Conservation (phyloP, 2,797 vertebrate species). For the Apodemus agrarius region DNA sequence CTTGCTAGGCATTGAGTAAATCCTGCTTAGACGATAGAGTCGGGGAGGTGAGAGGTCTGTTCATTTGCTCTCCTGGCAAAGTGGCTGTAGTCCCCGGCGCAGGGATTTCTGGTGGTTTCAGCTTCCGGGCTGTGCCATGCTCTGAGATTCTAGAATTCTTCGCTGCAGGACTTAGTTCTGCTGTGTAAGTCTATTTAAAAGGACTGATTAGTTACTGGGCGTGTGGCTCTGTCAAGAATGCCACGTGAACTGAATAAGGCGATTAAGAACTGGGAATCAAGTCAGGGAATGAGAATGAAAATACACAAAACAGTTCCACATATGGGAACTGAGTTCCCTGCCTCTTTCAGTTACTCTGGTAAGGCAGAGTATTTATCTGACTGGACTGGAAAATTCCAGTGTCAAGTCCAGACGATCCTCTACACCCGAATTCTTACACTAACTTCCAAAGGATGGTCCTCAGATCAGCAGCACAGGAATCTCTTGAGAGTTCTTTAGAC, state of each 20-base stretch:
- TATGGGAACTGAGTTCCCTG: background rate
- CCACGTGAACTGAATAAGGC: background rate
- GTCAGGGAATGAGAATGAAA: background rate
- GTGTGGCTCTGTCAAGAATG: background rate
- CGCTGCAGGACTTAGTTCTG: background rate
- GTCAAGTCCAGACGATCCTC: background rate
- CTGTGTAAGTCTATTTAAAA: background rate
- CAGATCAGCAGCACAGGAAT: rapidly evolving
- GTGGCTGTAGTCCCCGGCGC: rapidly evolving
- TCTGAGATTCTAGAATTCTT: background rate
- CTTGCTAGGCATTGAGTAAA: background rate
- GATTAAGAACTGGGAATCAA: background rate
- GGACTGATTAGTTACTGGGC: background rate
- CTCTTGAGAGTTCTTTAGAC: background rate
- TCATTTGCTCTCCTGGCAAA: background rate
- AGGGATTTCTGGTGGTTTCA: background rate
- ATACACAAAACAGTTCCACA: background rate
- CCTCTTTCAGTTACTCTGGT: background rate
- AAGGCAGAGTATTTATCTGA: background rate
- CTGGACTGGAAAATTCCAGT: background rate
- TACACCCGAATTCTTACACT: background rate
- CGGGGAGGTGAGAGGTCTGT: background rate
- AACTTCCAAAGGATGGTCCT: background rate
- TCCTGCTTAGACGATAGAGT: background rate
- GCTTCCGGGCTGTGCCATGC: background rate